Base-by-base conservation (phyloP, 2,888 invertebrate species). In the Mesorhabditis spiculigera region DNA sequence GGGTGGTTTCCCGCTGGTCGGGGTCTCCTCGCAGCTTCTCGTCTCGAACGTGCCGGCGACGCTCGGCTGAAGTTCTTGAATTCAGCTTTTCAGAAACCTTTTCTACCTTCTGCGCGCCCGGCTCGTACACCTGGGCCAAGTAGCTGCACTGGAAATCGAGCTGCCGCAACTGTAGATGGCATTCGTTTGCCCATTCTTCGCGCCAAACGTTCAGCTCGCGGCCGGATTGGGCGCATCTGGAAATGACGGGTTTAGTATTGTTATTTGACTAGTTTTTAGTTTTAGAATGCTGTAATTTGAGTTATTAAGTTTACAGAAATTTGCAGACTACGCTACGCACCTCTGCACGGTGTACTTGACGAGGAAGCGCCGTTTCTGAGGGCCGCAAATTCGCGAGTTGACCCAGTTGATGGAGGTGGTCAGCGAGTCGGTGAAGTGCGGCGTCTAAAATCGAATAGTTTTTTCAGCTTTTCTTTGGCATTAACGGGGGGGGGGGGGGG, bases 371-470 rank as follows among this genome's bases (percentile, higher is more conserved):
- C 68, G 66, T 61, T 66, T 65, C 6, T 71, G 68, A 5, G 73
- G 70, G 1, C 74, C 70, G 43, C 80, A 82, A 8, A 65, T 45
- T 4, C 76, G 68, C 6, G 71, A 67, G 62, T 75, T 75, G 70
- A 77, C 50, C 80, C 83, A 83, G 42, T 75, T 77, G 8, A 82
- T 67, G 5, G 68, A 62, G 2, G 82, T 77, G 58, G n/a, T 50
- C 10, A 50, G 58, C 8, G 58, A 50, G 58, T 50, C 58, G 58
- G 58, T 50, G n/a, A 50, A 50, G n/a, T 50, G 58, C n/a, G 58
- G 58, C 8, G 58, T 50, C 58, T 50, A 50, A 50, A 50, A 28
- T 28, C 28, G 58, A 50, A 50, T 50, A 50, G 3, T 50, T 13
- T 28, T 28, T 28, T 28, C 28, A 28, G 28, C 28, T 28, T 28